Evolutionary conservation across 2,113 vertebrate genomes (phyloP).

Genomic region (Panthera uncia): DNA sequence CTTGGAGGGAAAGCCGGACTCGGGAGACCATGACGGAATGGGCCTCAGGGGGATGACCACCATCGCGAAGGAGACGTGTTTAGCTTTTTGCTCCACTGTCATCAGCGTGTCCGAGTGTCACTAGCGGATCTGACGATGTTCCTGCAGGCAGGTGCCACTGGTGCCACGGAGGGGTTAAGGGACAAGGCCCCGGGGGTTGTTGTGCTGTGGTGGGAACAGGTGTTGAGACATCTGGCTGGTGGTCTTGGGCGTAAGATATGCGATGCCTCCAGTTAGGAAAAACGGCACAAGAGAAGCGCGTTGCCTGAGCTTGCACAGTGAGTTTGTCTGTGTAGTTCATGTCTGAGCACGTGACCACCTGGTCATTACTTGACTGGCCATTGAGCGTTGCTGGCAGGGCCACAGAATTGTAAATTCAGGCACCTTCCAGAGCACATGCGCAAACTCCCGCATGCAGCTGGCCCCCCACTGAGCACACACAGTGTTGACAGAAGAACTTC

Average conservation of each 20-base stretch:
- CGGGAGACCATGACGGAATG: neutral
- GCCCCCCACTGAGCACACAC: neutral
- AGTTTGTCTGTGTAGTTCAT: too few relatives aligned
- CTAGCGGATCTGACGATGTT: neutral
- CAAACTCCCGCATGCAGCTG: too few relatives aligned
- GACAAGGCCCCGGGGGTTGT: neutral
- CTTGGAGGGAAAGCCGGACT: neutral
- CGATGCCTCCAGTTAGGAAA: slow-evolving; percentile 60
- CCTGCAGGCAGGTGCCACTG: neutral
- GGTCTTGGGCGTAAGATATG: slow-evolving; percentile 61
- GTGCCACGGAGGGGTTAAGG: neutral
- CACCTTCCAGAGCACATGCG: rapidly evolving
- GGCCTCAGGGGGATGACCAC: neutral
- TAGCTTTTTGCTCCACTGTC: neutral
- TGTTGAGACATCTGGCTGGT: neutral
- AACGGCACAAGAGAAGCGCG: neutral
- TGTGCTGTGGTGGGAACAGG: neutral
- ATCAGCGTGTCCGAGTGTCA: slow-evolving; percentile 28
- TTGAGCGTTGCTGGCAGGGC: neutral
- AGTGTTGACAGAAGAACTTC: neutral
- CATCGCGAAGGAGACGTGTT: neutral
- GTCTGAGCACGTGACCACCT: neutral
- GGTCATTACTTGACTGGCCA: too few relatives aligned
- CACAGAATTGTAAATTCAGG: neutral
- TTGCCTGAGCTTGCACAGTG: neutral